A percentile compares a stretch with the other conserved stretches of the same genome.
These are phyloP conservation scores for Atopsyche davidsoni DNA, from an alignment of 1,140 invertebrate genomes.

Conservation along the genomic window DNA sequence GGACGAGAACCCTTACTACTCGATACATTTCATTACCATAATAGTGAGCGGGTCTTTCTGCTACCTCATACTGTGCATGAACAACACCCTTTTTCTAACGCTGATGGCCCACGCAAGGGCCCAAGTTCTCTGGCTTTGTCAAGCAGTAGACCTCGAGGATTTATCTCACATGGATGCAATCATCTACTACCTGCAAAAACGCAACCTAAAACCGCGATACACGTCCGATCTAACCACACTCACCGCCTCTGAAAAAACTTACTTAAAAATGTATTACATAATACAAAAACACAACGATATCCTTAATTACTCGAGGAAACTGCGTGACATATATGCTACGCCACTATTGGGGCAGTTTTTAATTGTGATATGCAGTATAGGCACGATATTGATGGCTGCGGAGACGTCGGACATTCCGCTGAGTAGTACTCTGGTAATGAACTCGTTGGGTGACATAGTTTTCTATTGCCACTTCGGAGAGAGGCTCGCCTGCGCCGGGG, in stretches of 20 bases:
- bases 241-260: background rate
- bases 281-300: conserved; percentile 16
- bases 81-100: conserved; percentile 13
- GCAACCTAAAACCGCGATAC: background rate
- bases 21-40: too few species aligned
- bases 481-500: conserved; percentile 2
- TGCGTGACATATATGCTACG: conserved; percentile 6
- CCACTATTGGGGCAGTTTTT: conserved; percentile 12
- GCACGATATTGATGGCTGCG: conserved; percentile 9
- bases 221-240: background rate
- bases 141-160: conserved; percentile 7
- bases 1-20: too few species aligned
- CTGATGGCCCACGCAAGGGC: conserved; percentile 9
- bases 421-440: conserved; percentile 5
- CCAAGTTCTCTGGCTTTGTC: conserved; percentile 14
- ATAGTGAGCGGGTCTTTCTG: too few species aligned
- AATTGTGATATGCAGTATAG: conserved; percentile 6
- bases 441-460: conserved; percentile 16
- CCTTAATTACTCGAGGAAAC: conserved; percentile 9
- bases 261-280: conserved; percentile 18
- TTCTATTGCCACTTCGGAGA: conserved; percentile 23
- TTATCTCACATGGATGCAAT: background rate
- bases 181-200: conserved; percentile 8
- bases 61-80: background rate
- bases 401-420: conserved; percentile 3